phyloP scores from a whole-genome alignment of 2,888 invertebrate species.

The Oscheius myriophilus region DNA sequence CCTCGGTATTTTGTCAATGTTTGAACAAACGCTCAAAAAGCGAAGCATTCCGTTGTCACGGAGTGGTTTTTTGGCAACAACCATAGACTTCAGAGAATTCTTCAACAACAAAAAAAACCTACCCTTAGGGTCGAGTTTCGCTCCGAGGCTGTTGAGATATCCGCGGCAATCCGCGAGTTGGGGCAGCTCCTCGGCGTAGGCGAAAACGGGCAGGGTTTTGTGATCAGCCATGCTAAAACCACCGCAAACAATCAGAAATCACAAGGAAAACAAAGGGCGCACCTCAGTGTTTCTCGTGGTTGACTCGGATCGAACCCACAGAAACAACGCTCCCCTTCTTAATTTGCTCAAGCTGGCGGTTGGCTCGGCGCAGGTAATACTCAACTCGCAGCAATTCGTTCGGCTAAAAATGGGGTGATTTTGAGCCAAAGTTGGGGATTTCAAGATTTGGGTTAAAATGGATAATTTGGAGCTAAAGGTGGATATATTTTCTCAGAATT shows the following conservation, averaged over 20 bases:
- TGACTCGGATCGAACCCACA: slow-evolving; percentile 4
- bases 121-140: slow-evolving; percentile 11
- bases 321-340: slow-evolving; percentile 42
- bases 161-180: slow-evolving; percentile 81
- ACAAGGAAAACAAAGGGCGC: not conserved
- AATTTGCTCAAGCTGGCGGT: slow-evolving; percentile 49
- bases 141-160: slow-evolving; percentile 84
- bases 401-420: slow-evolving; percentile 29
- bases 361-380: slow-evolving; percentile 49
- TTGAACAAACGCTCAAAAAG: too few relatives aligned
- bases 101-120: not conserved
- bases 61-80: too few relatives aligned
- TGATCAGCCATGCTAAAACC: slow-evolving; percentile 52
- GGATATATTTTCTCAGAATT: too few relatives aligned
- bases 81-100: not conserved
- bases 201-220: slow-evolving; percentile 61
- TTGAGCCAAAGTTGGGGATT: too few relatives aligned
- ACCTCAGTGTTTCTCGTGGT: slow-evolving; percentile 10
- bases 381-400: slow-evolving; percentile 52
- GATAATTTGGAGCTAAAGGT: not conserved
- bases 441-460: not conserved
- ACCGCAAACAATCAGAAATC: too few relatives aligned
- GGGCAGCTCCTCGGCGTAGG: slow-evolving; percentile 53
- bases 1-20: too few relatives aligned
- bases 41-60: too few relatives aligned